Base-by-base conservation (phyloP, 2,113 vertebrate species). In the Trematomus loennbergii region DNA sequence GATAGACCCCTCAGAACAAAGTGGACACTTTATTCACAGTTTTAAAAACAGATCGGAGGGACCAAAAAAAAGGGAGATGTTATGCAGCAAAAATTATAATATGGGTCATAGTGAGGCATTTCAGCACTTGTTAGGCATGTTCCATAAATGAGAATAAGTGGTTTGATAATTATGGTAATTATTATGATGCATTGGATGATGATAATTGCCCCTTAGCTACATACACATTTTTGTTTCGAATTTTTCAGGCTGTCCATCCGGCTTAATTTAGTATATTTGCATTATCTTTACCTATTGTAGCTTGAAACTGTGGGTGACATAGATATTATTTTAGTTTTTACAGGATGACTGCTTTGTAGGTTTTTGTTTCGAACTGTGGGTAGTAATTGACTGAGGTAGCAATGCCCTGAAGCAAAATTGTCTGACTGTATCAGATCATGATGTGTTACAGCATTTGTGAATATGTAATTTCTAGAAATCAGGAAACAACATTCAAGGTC, bases 281-380 rank as follows among this genome's bases (percentile, higher is more conserved):
- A 61, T 76, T 70, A 55, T 69, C 9, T 82, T 50, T 57, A 55
- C 62, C 55, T 60, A 50, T 22, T 53, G 33, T 55, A 66, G 49
- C 75, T 48, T 20, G 15, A 49, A 71, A 53, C 22, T 54, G 25
- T 15, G 60, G 15, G 2, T 18, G 10, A 17, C 54, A 2, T 25
- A 75, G 17, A 70, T 73, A 49, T 46, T 18, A 57, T 60, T 29
- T 54, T 12, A 43, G 33, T 57, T 45, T 15, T 72, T 72, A 3
- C 3, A 1, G 6, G 22, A 17, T 4, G 1, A 33, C 18, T 12
- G 4, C 57, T 43, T 63, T 60, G 49, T 10, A 33, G 10, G 12
- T 16, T 46, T 72, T 16, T 10, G 36, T 70, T 54, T 63, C 1
- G 5, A 29, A 50, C 57, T 49, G 43, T 48, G 22, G 9, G 5